Base-by-base conservation (phyloP, 2,113 vertebrate genomes). In the Oxygymnocypris stewartii region DNA sequence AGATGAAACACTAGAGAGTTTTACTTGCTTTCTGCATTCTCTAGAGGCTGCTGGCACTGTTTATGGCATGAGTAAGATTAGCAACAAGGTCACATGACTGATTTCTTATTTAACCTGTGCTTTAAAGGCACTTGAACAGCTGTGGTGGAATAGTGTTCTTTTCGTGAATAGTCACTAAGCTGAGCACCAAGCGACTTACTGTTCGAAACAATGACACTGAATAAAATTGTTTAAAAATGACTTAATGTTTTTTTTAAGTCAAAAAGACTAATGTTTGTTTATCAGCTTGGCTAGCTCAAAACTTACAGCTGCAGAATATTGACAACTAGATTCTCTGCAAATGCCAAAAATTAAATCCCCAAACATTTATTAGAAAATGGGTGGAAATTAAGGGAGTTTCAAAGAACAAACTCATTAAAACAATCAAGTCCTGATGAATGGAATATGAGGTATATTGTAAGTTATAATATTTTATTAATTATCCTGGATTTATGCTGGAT, bases 1-100 rank as follows among this genome's bases (percentile, higher is more conserved):
- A 79, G 74, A 37, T 47, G n/a, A 85, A 75, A 54, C 73, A 51
- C 35, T 37, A 40, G 54, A 85, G 51, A 57, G 7, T 61, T 88
- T 42, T 23, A 25, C 31, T 35, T 80, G 77, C 23, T 67, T 23
- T 69, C 75, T 79, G n/a, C 25, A 14, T 42, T 73, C 76, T 79
- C 76, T 40, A 25, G 59, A 49, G 42, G 75, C 42, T 20, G 4
- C n/a, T 65, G 42, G 57, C 54, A 75, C n/a, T 61, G 78, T 76
- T 61, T 82, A 74, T 86, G 79, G 40, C 31, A 51, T 18, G 20
- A n/a, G 40, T 47, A 59, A 44, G 18, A 28, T 73, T 61, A 20
- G 44, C 37, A 12, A 18, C 18, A 57, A 79, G 54, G 79, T 6
- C 12, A 81, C 13, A 67, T 0, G 16, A 67, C 37, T 67, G 40